Conservation (phyloP, 1,140 invertebrate genomes). For the Holotrichia oblita region DNA sequence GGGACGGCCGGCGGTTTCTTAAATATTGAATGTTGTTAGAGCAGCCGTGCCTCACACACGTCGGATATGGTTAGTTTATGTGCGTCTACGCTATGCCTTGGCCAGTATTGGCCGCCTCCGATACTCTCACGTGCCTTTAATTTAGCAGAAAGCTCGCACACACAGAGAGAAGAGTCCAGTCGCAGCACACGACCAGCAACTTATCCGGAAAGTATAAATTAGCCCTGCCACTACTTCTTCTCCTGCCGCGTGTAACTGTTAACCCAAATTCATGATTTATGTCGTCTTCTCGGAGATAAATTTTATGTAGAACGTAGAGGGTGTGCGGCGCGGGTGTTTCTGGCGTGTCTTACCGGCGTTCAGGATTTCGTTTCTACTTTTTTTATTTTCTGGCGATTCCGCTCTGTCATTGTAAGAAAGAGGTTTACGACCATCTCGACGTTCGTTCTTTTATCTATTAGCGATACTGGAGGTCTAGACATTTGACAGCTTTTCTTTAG, state of each 20-base stretch:
- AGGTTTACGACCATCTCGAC: conserved; percentile 23
- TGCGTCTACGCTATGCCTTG: background rate
- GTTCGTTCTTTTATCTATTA: conserved; percentile 19
- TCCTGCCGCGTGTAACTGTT: conserved; percentile 6
- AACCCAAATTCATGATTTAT: conserved; percentile 36
- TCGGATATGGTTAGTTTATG: conserved; percentile 19
- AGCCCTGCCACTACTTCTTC: background rate
- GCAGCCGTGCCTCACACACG: background rate
- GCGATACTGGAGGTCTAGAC: background rate
- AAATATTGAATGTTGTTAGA: conserved; percentile 24
- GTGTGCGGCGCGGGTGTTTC: background rate
- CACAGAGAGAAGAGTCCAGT: background rate
- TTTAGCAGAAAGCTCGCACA: conserved; percentile 22
- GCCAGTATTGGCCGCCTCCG: background rate
- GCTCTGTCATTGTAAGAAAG: background rate
- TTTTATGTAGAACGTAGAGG: conserved; percentile 28
- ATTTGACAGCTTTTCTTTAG: background rate
- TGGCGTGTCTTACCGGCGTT: conserved; percentile 2
- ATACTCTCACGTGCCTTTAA: conserved; percentile 12
- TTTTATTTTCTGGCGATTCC: conserved; percentile 1
- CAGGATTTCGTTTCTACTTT: background rate
- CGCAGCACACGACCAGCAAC: background rate
- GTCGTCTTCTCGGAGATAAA: conserved; percentile 32
- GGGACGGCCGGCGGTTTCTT: background rate
- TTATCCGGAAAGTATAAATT: conserved; percentile 34